Evolutionary conservation across 92 coral and sea anemone species (phyloP).

Genomic region (Ricordea florida): DNA sequence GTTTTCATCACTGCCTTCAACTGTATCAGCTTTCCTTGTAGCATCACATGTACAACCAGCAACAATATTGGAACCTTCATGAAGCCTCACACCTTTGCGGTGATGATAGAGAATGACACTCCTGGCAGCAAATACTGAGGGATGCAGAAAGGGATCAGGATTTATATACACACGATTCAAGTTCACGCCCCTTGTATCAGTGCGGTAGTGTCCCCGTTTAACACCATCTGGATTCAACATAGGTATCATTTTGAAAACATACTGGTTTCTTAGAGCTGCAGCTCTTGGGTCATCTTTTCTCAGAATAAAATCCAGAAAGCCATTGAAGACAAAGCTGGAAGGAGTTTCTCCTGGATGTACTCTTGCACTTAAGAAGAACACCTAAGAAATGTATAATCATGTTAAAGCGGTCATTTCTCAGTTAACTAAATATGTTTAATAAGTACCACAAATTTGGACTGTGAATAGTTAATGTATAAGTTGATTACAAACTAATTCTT

Average conservation of each 20-base stretch:
- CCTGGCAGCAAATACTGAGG: constrained; percentile 88
- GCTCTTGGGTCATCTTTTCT: constrained; percentile 92
- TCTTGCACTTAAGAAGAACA: constrained; percentile 90
- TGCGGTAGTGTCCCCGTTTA: constrained; percentile 94
- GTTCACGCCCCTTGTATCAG: constrained; percentile 91
- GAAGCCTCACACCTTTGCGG: constrained; percentile 7
- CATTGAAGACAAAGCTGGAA: constrained; percentile 95
- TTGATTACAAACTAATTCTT: no score
- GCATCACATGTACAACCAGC: constrained; percentile 19
- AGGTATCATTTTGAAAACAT: constrained; percentile 91
- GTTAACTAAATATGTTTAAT: no score
- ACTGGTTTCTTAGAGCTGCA: constrained; percentile 72
- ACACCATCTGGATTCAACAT: constrained; percentile 98
- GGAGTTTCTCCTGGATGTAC: constrained; percentile 99
- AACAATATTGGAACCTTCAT: not conserved
- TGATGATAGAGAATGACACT: constrained; percentile 78
- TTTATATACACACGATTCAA: constrained; percentile 93
- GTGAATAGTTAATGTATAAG: no score
- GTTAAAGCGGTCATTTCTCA: not conserved
- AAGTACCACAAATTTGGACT: no score
- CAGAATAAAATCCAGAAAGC: constrained; percentile 87
- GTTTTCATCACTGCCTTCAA: not conserved
- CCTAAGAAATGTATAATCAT: constrained; percentile 41
- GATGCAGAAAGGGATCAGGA: constrained; percentile 84
- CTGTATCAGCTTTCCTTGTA: not conserved